Base-by-base conservation (phyloP, 2,113 vertebrate species). In the Psilopogon haemacephalus region DNA sequence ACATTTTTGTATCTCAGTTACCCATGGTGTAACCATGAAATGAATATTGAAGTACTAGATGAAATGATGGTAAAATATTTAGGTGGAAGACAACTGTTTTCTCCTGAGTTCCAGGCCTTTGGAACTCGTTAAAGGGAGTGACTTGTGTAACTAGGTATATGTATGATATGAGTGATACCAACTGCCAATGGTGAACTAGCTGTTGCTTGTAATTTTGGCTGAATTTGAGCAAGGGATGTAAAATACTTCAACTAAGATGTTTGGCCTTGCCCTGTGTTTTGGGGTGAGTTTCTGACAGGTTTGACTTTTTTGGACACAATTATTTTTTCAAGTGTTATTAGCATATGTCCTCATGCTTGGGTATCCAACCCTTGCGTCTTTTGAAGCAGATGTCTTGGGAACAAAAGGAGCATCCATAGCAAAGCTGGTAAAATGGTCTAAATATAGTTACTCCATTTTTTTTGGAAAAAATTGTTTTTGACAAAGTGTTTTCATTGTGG, bases 311-410 rank as follows among this genome's bases (percentile, higher is more conserved):
- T 68, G 58, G 42, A 50, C 40, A 15, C 26, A 4, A 4, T 35
- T 17, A 3, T 63, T 79, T 18, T 65, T 60, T 68, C 5, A 30
- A 32, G 23, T 28, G 5, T 54, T 68, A 3, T 5, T 72, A 33
- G 15, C 4, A 1, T 21, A 6, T 27, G 9, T 64, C 17, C 59
- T 79, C 0, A 0, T 11, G 6, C 24, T 60, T 64, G 9, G 11
- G 2, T 69, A 50, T 44, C n/a, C 20, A 37, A 3, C 8, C 3
- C 0, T 0, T 35, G 17, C 33, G 30, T 15, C 38, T 46, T 79
- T 46, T 71, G 32, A 69, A 68, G 50, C 26, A 23, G 12, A 28
- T 74, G 24, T 40, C 24, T 48, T 60, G 30, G 46, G 70, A 79
- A 14, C 62, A 78, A 71, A 38, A 78, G n/a, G 59, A 67, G 27